phyloP scores from a whole-genome alignment of 2,888 invertebrate genomes.

The Barypeithes pellucidus region DNA sequence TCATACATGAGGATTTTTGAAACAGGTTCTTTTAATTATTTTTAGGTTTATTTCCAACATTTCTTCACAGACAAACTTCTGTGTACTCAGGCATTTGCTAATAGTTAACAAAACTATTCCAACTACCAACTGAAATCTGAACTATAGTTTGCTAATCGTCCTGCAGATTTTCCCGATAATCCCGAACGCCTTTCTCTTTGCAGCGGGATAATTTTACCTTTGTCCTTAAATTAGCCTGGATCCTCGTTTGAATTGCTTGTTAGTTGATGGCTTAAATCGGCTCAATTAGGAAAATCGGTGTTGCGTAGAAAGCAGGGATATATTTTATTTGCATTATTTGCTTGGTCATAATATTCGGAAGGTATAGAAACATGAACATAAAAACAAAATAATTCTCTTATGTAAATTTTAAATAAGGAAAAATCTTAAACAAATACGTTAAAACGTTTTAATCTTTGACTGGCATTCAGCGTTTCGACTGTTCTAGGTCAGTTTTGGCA shows the following conservation, averaged over 20 bases:
- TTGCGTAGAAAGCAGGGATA: neutral
- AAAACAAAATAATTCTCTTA: too few species aligned
- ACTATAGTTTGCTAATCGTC: constrained; percentile 24
- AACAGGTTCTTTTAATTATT: too few species aligned
- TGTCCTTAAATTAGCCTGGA: constrained; percentile 21
- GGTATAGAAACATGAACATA: too few species aligned
- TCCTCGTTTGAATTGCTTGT: constrained; percentile 3
- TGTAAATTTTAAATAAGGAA: too few species aligned
- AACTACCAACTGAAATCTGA: neutral
- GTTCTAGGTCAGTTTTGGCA: neutral
- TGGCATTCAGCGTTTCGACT: neutral
- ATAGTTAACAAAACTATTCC: neutral
- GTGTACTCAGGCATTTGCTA: neutral
- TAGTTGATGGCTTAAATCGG: constrained; percentile 8
- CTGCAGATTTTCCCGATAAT: constrained; percentile 3
- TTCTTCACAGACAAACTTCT: neutral
- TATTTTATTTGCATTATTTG: too few species aligned
- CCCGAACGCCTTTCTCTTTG: constrained; percentile 5
- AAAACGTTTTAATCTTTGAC: too few species aligned
- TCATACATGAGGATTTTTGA: too few species aligned
- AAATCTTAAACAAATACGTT: too few species aligned
- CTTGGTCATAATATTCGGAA: too few species aligned
- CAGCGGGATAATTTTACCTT: constrained; percentile 25
- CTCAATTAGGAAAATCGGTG: neutral
- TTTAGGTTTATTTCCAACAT: neutral